Base-by-base conservation (phyloP, 2,888 invertebrate genomes). In the Esperia sulphurella region DNA sequence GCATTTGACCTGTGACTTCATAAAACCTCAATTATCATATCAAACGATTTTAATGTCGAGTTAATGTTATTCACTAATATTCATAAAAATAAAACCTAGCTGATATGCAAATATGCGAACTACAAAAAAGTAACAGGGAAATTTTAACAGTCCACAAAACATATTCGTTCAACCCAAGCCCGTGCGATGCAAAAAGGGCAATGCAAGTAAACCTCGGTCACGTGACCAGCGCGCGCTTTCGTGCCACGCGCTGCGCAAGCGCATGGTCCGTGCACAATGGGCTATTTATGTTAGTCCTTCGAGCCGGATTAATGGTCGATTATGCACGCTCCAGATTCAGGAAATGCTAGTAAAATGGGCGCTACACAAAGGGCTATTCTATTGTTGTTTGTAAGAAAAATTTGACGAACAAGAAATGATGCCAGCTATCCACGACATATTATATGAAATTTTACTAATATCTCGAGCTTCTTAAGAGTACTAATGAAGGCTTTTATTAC, bases 311-410 rank as follows among this genome's bases (percentile, higher is more conserved):
- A 86, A 85, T 82, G 82, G 83, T 78, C 79, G 78, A 85, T 86
- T 86, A 85, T 87, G 80, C 80, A 75, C 83, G 88, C 83, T 85
- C 86, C 77, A 84, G 80, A 83, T 85, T 79, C 81, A 83, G 83
- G 81, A 83, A 85, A 81, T 69, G 61, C 65, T 65, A 65, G 61
- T 64, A 69, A 70, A 79, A 75, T 75, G 72, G 72, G 57, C 69
- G 62, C 58, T 62, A 75, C 80, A 79, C 77, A 79, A 81, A 64
- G 65, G 61, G 37, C 28, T 29, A 9, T 41, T 41, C 35, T 43
- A 44, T 41, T 41, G 10, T 41, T 4, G 4, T 41, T 7, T 10
- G 7, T 21, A 21, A 21, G 21, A 5, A 21, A 21, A 21, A 5
- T n/a, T 21, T 21, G 21, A 3, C 5, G 21, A 21, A 21, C 21